Conservation (phyloP, 1,140 invertebrate genomes). For the Berghia stephanieae region DNA sequence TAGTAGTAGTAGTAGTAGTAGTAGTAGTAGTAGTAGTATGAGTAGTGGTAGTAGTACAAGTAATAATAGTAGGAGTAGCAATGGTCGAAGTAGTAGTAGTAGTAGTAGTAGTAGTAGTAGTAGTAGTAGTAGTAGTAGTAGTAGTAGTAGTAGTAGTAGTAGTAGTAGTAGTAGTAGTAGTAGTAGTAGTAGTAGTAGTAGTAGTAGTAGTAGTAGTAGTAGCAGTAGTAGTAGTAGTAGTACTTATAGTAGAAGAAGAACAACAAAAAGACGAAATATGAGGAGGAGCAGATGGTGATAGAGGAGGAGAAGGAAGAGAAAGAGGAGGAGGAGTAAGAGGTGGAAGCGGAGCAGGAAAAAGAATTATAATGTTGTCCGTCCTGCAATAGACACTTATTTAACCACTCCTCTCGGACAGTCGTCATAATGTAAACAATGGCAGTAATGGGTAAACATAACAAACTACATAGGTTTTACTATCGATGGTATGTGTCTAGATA, state of each 20-base stretch:
- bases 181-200: background rate
- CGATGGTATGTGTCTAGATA: no score
- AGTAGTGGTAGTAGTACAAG: no score
- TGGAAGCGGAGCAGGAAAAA: background rate
- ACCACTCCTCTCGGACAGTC: no score
- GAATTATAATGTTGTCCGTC: no score
- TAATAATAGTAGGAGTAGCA: no score
- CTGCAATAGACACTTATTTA: no score
- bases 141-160: background rate
- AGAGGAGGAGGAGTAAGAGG: no score
- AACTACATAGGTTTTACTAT: no score
- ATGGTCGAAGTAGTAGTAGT: no score
- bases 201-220: background rate
- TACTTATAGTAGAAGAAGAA: background rate
- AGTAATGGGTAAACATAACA: no score
- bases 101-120: background rate
- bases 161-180: background rate
- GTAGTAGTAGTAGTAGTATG: no score
- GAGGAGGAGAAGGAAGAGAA: constrained; percentile 7
- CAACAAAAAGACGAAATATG: background rate
- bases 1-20: background rate
- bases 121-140: background rate
- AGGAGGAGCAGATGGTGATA: background rate
- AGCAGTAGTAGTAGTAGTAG: background rate
- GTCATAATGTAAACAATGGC: no score